Conservation (phyloP, 1,140 invertebrate genomes). For the Drosophila yakuba region DNA sequence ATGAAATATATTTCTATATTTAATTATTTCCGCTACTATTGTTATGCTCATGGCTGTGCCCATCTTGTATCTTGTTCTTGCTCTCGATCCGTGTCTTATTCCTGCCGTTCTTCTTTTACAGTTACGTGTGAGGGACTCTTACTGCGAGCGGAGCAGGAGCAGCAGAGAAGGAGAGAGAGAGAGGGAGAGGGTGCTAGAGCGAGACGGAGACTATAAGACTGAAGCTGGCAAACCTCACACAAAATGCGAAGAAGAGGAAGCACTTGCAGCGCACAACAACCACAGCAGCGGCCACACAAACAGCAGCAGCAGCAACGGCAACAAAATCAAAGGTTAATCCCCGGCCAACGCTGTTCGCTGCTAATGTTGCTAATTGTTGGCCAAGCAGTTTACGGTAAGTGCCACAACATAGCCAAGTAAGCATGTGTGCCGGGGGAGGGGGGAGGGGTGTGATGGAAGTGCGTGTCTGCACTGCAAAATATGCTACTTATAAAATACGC, state of each 20-base stretch:
- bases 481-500: no score
- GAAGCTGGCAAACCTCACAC: slow-evolving; percentile 44
- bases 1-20: no score
- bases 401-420: slow-evolving; percentile 17
- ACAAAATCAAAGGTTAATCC: slow-evolving; percentile 37
- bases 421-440: not conserved
- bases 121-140: slow-evolving; percentile 38
- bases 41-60: not conserved
- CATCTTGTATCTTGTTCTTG: not conserved
- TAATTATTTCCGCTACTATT: not conserved
- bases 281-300: slow-evolving; percentile 12
- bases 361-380: slow-evolving; percentile 78
- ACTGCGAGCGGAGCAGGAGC: slow-evolving; percentile 4
- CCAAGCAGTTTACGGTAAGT: slow-evolving; percentile 79
- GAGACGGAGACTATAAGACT: slow-evolving; percentile 47
- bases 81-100: slow-evolving; percentile 15
- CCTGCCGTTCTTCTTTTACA: slow-evolving; percentile 27
- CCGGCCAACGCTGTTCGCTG: slow-evolving; percentile 25
- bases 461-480: slow-evolving; percentile 5
- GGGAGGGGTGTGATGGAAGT: not conserved
- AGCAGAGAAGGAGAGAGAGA: not conserved
- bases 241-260: slow-evolving; percentile 41
- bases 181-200: slow-evolving; percentile 1
- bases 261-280: slow-evolving; percentile 16
- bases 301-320: slow-evolving; percentile 12